Conservation (phyloP, 2,888 invertebrate genomes). For the Perithous albicinctus region DNA sequence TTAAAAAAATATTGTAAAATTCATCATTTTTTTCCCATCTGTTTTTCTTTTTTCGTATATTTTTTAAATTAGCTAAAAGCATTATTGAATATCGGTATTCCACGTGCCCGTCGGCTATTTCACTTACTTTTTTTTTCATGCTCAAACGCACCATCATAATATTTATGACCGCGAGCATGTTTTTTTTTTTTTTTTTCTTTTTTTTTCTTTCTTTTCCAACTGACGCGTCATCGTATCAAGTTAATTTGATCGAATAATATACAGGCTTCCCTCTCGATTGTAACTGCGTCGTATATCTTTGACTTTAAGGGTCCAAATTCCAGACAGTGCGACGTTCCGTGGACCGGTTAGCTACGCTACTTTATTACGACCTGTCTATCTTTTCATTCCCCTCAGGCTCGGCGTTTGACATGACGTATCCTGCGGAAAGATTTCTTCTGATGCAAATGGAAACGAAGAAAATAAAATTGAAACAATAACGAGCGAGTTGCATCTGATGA, state of each 20-base stretch:
- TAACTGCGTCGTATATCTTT: constrained; percentile 8
- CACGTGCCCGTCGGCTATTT: neutral
- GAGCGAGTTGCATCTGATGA: neutral
- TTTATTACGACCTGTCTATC: constrained; percentile 20
- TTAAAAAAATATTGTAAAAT: no score
- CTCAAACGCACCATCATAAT: neutral
- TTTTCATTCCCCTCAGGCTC: neutral
- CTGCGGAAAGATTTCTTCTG: neutral
- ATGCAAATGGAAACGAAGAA: neutral
- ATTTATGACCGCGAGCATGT: neutral
- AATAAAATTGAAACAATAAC: neutral
- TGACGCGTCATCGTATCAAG: constrained; percentile 9
- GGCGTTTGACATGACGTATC: constrained; percentile 1
- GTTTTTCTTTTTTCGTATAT: neutral
- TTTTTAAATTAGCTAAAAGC: neutral
- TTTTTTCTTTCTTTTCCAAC: neutral
- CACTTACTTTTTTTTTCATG: constrained; percentile 4
- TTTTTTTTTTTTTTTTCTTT: constrained; percentile 10
- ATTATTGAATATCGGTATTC: constrained; percentile 37
- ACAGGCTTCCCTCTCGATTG: constrained; percentile 14
- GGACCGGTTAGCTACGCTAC: constrained; percentile 18
- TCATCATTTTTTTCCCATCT: neutral
- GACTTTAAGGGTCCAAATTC: constrained; percentile 49
- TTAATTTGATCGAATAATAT: constrained; percentile 21
- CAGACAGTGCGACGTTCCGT: constrained; percentile 22